Percentiles rank a stretch among this genome's conserved stretches.
Evolutionary conservation across 2,797 vertebrate species (phyloP).

Genomic region (Pseudopleuronectes americanus): DNA sequence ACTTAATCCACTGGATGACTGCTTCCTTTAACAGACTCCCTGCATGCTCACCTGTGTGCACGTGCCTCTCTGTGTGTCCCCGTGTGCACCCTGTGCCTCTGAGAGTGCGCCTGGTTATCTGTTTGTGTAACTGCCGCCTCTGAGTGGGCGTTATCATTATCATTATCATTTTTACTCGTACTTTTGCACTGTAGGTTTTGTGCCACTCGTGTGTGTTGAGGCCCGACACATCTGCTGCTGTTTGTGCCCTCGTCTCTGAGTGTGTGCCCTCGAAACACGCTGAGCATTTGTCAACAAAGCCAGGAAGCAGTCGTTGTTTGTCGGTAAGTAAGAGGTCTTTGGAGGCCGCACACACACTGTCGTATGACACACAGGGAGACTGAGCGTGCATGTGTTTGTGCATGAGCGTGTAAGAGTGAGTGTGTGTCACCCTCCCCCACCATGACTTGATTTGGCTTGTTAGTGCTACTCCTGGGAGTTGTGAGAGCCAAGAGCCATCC

Average conservation of each 20-base stretch:
- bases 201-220: conserved; percentile 1
- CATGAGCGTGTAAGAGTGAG: conserved; percentile 4
- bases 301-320: conserved; percentile 58
- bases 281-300: conserved; percentile 56
- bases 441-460: conserved; percentile 67
- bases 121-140: background rate
- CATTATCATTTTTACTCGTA: background rate
- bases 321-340: conserved; percentile 50
- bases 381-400: conserved; percentile 6
- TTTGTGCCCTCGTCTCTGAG: conserved; percentile 25
- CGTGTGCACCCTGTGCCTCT: background rate
- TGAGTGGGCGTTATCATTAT: background rate
- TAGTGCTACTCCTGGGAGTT: conserved; percentile 62
- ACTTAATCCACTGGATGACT: conserved; percentile 52
- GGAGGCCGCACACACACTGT: conserved; percentile 33
- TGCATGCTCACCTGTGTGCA: conserved; percentile 6
- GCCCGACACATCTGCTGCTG: conserved; percentile 23
- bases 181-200: background rate
- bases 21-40: conserved; percentile 41
- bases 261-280: conserved; percentile 47
- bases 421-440: conserved; percentile 35
- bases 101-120: background rate
- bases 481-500: conserved; percentile 51
- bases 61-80: background rate
- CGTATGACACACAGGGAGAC: conserved; percentile 37